phyloP scores from a whole-genome alignment of 2,797 vertebrate species.

The Thunnus albacares region DNA sequence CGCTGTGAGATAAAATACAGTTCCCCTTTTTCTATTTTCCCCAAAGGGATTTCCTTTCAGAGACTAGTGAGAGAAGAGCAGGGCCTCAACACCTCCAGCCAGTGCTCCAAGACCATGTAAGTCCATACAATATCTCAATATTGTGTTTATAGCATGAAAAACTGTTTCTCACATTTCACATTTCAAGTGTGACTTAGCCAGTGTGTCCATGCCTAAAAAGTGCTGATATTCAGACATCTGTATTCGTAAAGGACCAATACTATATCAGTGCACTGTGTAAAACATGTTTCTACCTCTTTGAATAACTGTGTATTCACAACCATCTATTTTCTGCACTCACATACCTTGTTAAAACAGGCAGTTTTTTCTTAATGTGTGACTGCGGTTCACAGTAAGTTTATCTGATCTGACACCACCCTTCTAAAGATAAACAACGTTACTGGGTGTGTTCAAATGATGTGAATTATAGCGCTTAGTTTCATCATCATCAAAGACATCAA shows the following conservation, averaged over 20 bases:
- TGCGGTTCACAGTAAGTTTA: neutral
- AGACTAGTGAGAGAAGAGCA: conserved; percentile 95
- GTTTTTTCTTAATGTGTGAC: neutral
- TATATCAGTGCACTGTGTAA: neutral
- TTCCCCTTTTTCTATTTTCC: conserved; percentile 17
- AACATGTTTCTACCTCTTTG: neutral
- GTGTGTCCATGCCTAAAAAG: neutral
- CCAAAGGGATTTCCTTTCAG: conserved; percentile 94
- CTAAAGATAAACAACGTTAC: neutral
- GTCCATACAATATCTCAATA: conserved; percentile 55
- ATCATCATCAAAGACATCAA: neutral
- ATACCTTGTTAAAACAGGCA: conserved; percentile 8
- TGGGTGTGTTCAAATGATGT: neutral
- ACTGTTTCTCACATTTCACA: neutral
- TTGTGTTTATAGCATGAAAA: neutral
- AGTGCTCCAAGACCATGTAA: conserved; percentile 91
- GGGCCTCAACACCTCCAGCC: conserved; percentile 84
- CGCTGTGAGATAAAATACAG: neutral
- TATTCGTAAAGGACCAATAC: neutral
- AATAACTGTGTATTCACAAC: neutral
- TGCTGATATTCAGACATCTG: neutral
- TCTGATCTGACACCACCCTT: neutral
- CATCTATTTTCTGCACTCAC: neutral
- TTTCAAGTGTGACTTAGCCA: neutral
- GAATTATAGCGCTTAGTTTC: neutral